Evolutionary conservation across 2,797 vertebrate genomes (phyloP).

Genomic region (Lagodon rhomboides): DNA sequence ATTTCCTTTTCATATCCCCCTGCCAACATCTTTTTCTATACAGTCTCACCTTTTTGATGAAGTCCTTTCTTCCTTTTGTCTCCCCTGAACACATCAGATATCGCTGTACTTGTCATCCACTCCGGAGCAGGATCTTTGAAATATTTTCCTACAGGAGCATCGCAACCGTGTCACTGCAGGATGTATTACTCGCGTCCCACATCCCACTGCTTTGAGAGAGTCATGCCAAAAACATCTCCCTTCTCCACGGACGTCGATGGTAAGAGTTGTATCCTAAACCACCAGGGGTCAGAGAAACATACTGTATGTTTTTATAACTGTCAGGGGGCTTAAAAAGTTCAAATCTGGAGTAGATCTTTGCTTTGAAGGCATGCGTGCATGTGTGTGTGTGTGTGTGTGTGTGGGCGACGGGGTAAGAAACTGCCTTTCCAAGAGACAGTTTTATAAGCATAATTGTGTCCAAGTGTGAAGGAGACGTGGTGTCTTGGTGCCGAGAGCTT

Average conservation of each 20-base stretch:
- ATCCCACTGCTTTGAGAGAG: conserved; percentile 52
- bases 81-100: conserved; percentile 37
- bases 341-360: conserved; percentile 50
- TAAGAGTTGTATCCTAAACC: conserved; percentile 50
- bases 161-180: conserved; percentile 54
- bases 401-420: conserved; percentile 15
- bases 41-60: conserved; percentile 57
- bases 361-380: conserved; percentile 35
- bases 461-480: conserved; percentile 55
- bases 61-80: conserved; percentile 16
- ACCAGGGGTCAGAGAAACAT: conserved; percentile 36
- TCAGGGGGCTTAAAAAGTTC: conserved; percentile 31
- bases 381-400: conserved; percentile 29
- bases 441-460: conserved; percentile 57
- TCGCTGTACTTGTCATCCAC: conserved; percentile 52
- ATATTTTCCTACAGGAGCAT: conserved; percentile 54
- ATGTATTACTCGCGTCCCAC: conserved; percentile 53
- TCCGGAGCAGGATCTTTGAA: conserved; percentile 58
- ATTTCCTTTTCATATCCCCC: conserved; percentile 61
- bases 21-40: conserved; percentile 66
- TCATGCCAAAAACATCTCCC: conserved; percentile 61
- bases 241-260: conserved; percentile 42
- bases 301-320: conserved; percentile 38
- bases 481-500: conserved; percentile 32
- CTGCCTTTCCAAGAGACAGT: conserved; percentile 43